Conservation (phyloP, 2,888 invertebrate species). For the Drosophila buzzatii region DNA sequence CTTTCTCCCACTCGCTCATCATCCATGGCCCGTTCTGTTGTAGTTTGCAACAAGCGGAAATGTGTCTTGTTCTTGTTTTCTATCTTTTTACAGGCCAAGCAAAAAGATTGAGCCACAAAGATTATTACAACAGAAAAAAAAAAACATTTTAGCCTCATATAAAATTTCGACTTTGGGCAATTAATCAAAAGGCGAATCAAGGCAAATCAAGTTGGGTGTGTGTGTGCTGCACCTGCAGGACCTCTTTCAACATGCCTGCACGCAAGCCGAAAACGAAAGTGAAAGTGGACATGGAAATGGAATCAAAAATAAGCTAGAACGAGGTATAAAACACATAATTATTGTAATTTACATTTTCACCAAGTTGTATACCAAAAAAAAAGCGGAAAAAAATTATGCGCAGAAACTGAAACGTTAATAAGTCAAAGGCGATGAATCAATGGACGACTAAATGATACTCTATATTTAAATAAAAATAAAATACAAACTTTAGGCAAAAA, state of each 20-base stretch:
- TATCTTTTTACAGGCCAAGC: constrained; percentile 8
- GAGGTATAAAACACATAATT: constrained; percentile 61
- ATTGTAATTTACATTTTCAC: constrained; percentile 73
- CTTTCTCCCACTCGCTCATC: background rate
- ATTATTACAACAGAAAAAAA: background rate
- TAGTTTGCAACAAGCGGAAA: constrained; percentile 67
- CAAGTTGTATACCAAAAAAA: constrained; percentile 34
- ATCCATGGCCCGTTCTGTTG: constrained; percentile 3
- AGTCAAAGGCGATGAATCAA: constrained; percentile 55
- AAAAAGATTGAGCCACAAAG: constrained; percentile 39
- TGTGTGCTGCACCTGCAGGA: constrained; percentile 38
- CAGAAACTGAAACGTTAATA: constrained; percentile 68
- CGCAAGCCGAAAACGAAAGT: constrained; percentile 15
- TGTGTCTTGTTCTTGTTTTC: constrained; percentile 54
- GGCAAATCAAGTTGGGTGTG: constrained; percentile 56
- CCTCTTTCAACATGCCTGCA: constrained; percentile 29
- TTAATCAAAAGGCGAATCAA: constrained; percentile 62
- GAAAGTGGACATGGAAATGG: background rate
- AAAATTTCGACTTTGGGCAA: constrained; percentile 32
- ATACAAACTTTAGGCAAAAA: too few species aligned
- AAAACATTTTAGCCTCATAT: constrained; percentile 20
- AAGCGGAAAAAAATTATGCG: constrained; percentile 44
- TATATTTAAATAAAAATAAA: background rate
- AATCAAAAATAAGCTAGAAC: background rate
- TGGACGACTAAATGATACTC: constrained; percentile 14